Evolutionary conservation across 2,888 invertebrate species (phyloP).

Genomic region (Oconnorella tubifera): DNA sequence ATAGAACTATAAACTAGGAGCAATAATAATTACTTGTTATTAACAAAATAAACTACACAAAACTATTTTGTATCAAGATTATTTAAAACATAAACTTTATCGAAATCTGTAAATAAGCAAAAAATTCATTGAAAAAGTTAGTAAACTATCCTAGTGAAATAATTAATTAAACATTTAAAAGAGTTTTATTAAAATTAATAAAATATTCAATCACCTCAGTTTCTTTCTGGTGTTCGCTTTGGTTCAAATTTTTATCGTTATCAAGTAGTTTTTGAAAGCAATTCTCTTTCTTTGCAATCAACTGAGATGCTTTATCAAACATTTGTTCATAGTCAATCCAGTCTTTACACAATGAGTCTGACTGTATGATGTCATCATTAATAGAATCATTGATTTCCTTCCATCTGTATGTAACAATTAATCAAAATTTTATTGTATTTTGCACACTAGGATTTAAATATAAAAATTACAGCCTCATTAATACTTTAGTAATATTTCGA

Average conservation of each 20-base stretch:
- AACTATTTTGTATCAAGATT: too few species aligned
- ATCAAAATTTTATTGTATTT: not conserved
- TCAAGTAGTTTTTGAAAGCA: not conserved
- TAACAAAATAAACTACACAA: too few species aligned
- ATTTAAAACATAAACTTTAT: not conserved
- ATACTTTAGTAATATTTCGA: too few species aligned
- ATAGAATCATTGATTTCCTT: not conserved
- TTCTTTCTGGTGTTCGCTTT: not conserved
- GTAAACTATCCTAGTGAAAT: not conserved
- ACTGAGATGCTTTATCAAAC: not conserved
- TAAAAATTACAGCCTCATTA: too few species aligned
- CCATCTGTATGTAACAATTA: not conserved
- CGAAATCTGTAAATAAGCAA: not conserved
- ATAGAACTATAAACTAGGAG: too few species aligned
- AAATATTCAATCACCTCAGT: not conserved
- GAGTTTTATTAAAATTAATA: too few species aligned
- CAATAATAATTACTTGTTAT: too few species aligned
- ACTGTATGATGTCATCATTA: not conserved
- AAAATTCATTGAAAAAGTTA: not conserved
- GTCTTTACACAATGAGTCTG: not conserved
- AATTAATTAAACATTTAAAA: too few species aligned
- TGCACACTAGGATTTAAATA: too few species aligned
- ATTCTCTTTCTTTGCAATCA: not conserved
- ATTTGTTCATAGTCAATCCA: not conserved
- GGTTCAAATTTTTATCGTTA: not conserved